phyloP scores from a whole-genome alignment of 1,140 invertebrate species.

The Chironomus striatipennis region DNA sequence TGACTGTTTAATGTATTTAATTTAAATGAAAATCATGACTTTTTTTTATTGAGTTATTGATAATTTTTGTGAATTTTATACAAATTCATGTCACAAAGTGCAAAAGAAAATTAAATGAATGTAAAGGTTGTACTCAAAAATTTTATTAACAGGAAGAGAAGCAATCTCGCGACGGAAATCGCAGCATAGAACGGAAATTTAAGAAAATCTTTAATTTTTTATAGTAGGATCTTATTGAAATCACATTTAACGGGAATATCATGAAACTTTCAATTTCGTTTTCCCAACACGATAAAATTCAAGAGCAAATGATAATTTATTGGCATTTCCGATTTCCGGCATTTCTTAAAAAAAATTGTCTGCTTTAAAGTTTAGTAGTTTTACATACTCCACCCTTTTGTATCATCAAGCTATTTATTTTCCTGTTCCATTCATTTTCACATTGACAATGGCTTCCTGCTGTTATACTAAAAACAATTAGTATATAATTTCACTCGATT shows the following conservation, averaged over 20 bases:
- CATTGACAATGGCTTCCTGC: neutral
- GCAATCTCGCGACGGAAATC: conserved; percentile 21
- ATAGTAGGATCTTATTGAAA: no score
- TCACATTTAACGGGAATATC: neutral
- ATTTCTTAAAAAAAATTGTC: neutral
- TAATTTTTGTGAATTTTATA: no score
- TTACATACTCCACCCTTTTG: neutral
- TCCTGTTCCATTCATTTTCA: no score
- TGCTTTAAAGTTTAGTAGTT: neutral
- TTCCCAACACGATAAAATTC: neutral
- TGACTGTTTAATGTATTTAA: no score
- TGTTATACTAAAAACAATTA: neutral
- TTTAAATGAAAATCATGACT: no score
- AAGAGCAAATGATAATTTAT: neutral
- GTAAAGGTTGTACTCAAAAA: neutral
- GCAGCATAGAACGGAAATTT: neutral
- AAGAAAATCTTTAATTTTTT: neutral
- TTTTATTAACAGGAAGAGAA: neutral
- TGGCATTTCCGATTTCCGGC: conserved; percentile 8
- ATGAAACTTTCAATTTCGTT: conserved; percentile 14
- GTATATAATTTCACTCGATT: neutral
- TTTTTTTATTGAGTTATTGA: no score
- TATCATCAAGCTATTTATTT: neutral
- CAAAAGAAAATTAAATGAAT: no score
- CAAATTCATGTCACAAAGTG: no score